phyloP scores from a whole-genome alignment of 92 coral and sea anemone genomes.

The Anthopleura xanthogrammica region DNA sequence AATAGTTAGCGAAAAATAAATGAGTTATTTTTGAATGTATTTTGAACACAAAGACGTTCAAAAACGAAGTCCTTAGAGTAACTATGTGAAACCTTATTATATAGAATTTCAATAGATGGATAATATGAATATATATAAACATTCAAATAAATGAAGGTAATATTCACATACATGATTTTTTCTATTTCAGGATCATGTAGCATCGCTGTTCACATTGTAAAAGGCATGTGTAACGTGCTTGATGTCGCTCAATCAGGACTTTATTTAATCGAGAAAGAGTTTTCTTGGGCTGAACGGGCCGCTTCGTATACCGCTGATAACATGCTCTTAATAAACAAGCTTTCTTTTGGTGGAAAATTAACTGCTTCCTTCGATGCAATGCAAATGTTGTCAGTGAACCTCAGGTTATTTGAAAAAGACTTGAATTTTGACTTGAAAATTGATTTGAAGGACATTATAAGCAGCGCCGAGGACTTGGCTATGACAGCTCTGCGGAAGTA shows the following conservation, averaged over 20 bases:
- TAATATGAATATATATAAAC: too few relatives aligned
- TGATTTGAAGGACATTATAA: conserved; percentile 56
- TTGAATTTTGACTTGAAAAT: conserved; percentile 64
- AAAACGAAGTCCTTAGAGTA: too few relatives aligned
- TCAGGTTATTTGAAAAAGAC: conserved; percentile 56
- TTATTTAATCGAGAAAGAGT: conserved; percentile 46
- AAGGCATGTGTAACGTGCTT: conserved; percentile 66
- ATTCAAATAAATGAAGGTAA: too few relatives aligned
- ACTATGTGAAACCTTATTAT: too few relatives aligned
- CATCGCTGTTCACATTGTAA: conserved; percentile 58
- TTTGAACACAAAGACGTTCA: too few relatives aligned
- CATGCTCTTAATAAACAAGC: conserved; percentile 57
- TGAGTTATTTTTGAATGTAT: too few relatives aligned
- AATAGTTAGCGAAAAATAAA: too few relatives aligned
- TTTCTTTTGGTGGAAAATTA: conserved; percentile 51
- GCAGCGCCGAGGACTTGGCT: conserved; percentile 53
- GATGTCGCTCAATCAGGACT: conserved; percentile 63
- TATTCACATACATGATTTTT: too few relatives aligned
- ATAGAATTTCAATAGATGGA: too few relatives aligned
- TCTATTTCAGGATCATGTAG: conserved; percentile 55
- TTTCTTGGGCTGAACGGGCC: conserved; percentile 77
- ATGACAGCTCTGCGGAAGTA: conserved; percentile 51
- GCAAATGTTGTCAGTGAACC: conserved; percentile 60
- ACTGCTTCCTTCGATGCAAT: conserved; percentile 50
- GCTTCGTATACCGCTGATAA: conserved; percentile 40